A percentile compares a stretch with the other conserved stretches of the same genome.
phyloP scores from a whole-genome alignment of 2,888 invertebrate genomes.

The Spatulosminthurus flaviceps region DNA sequence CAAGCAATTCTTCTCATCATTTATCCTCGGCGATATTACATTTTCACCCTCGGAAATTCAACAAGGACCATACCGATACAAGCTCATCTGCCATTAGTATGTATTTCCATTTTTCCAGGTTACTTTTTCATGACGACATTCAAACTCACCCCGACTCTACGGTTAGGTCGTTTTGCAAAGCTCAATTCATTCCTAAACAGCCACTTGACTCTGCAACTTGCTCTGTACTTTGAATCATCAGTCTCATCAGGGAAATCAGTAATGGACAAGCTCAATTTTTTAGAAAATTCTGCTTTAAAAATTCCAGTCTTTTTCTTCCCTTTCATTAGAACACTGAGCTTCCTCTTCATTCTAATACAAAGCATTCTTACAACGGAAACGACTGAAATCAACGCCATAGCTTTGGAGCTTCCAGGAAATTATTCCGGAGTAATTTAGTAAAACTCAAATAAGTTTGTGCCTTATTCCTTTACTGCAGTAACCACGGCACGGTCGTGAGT shows the following conservation, averaged over 20 bases:
- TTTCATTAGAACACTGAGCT: too few species aligned
- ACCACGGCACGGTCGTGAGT: too few species aligned
- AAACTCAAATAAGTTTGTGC: too few species aligned
- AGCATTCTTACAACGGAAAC: too few species aligned
- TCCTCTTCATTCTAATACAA: too few species aligned
- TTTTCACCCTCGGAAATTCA: conserved; percentile 47
- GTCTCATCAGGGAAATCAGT: neutral
- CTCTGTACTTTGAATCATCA: neutral
- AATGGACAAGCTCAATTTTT: neutral
- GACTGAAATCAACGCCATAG: too few species aligned
- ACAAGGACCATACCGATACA: conserved; percentile 21
- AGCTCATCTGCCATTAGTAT: conserved; percentile 14
- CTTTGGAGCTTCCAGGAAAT: too few species aligned
- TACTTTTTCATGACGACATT: conserved; percentile 26
- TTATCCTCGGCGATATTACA: conserved; percentile 53
- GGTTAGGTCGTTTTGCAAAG: conserved; percentile 41
- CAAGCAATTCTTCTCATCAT: conserved; percentile 55
- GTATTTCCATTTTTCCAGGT: neutral
- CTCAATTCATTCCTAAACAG: conserved; percentile 44
- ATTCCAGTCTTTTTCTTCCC: too few species aligned
- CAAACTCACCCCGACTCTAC: conserved; percentile 35
- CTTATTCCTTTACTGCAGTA: too few species aligned
- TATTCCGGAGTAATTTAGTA: too few species aligned
- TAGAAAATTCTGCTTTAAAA: too few species aligned
- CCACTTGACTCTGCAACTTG: conserved; percentile 43